Evolutionary conservation across 2,888 invertebrate species (phyloP), one percentile per base, ranked within the genome.

Genomic region (Dinocampus coccinellae): DNA sequence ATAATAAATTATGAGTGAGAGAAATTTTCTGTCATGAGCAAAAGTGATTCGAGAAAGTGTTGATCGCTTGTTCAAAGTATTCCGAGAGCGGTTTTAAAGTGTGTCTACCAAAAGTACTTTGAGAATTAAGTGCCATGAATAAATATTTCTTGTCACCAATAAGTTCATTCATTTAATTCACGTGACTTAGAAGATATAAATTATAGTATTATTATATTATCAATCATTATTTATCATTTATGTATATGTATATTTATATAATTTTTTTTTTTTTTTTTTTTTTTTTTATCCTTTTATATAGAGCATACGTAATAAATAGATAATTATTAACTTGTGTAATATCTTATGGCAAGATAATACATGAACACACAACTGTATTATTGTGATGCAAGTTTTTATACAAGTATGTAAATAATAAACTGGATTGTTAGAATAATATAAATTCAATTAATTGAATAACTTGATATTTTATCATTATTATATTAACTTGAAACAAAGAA

Each of bases 31-130:
- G 34, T 33, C 36, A 53, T 53, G 34, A 57, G 64, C 13, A 42
- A 58, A 62, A 65, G 33, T 78, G 73, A 73, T 60, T 75, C 74
- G 83, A 83, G 83, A 83, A 83, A 83, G 82, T 78, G 83, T 79
- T 75, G 68, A 77, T 74, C 68, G 61, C 75, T 16, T 73, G 72
- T 75, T 75, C 72, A 61, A 74, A 66, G 73, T 77, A 80, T 82
- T 81, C 79, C 77, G 77, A 61, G 58, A 63, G 29, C 39, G 33
- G 60, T 22, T 42, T 60, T 60, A 52, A 47, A 61, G 26, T 67
- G 63, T 58, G 67, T 58, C 57, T 57, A 67, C 33, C 61, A 20
- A 69, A 69, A 53, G 69, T 62, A 55, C 68, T 55, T n/a, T 62
- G 34, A 16, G 47, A 47, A n/a, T 47, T n/a, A 47, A 47, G 47